These are phyloP conservation scores for Chiridota heheva DNA, from an alignment of 35 echinoderm and acorn worm species.

Conservation along the genomic window DNA sequence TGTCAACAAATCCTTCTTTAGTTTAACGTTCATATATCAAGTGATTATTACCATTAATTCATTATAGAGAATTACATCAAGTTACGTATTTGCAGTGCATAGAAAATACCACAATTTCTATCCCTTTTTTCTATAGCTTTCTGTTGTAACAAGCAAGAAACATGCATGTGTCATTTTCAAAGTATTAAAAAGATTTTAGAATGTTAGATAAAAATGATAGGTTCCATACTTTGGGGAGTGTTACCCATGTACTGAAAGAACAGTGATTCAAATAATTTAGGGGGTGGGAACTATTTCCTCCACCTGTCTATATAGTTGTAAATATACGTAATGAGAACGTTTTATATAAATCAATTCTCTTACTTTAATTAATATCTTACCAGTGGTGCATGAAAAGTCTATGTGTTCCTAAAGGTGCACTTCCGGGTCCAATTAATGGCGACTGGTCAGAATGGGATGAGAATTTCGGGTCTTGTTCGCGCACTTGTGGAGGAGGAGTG, in stretches of 20 bases:
- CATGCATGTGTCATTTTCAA: background rate
- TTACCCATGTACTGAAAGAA: too few species aligned
- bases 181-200: too few species aligned
- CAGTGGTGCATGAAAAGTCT: constrained; percentile 61
- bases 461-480: constrained; percentile 44
- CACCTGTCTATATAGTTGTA: too few species aligned
- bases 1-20: background rate
- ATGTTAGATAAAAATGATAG: too few species aligned
- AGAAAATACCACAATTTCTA: background rate
- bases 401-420: constrained; percentile 13
- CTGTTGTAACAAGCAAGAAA: background rate
- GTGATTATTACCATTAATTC: background rate
- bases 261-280: too few species aligned
- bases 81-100: background rate
- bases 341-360: too few species aligned
- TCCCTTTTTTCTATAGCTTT: background rate
- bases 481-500: constrained; percentile 71
- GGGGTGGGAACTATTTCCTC: too few species aligned
- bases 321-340: too few species aligned
- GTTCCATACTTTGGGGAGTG: too few species aligned
- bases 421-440: constrained; percentile 33
- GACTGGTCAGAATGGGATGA: constrained; percentile 60
- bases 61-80: background rate
- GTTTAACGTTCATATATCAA: background rate
- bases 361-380: background rate